Evolutionary conservation across 2,113 vertebrate genomes (phyloP).

Genomic region (Mormyrus lacerda): DNA sequence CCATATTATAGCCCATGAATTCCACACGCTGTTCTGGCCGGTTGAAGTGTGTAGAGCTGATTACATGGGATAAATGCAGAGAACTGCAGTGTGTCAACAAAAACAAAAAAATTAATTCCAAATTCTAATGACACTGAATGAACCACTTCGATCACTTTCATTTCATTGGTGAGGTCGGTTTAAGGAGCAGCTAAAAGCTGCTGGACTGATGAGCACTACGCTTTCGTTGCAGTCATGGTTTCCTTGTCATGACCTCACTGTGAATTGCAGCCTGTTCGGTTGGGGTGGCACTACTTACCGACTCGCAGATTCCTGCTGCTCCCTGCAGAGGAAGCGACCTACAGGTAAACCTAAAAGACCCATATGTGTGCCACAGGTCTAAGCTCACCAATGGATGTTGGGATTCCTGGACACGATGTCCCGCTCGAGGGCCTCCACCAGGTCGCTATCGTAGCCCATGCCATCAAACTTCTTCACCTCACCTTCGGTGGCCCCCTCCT

Average conservation of each 20-base stretch:
- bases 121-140: not conserved
- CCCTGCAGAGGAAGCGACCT: not conserved
- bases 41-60: not conserved
- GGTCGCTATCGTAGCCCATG: constrained; percentile 79
- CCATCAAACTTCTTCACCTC: constrained; percentile 87
- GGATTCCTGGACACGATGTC: constrained; percentile 95
- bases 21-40: not conserved
- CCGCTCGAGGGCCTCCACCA: constrained; percentile 86
- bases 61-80: not conserved
- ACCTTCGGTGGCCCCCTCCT: constrained; percentile 63
- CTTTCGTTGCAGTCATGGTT: not conserved
- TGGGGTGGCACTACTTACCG: not conserved
- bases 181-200: not conserved
- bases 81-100: too few relatives aligned
- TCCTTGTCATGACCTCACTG: not conserved
- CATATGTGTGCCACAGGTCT: not conserved
- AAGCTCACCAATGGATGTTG: constrained; percentile 84
- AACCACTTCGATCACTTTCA: not conserved
- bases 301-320: not conserved
- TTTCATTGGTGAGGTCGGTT: not conserved
- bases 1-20: not conserved
- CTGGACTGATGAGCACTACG: not conserved
- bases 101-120: too few relatives aligned
- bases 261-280: not conserved
- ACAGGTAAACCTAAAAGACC: not conserved